Base-by-base conservation (phyloP, 1,140 invertebrate genomes). In the Bombus picipes region DNA sequence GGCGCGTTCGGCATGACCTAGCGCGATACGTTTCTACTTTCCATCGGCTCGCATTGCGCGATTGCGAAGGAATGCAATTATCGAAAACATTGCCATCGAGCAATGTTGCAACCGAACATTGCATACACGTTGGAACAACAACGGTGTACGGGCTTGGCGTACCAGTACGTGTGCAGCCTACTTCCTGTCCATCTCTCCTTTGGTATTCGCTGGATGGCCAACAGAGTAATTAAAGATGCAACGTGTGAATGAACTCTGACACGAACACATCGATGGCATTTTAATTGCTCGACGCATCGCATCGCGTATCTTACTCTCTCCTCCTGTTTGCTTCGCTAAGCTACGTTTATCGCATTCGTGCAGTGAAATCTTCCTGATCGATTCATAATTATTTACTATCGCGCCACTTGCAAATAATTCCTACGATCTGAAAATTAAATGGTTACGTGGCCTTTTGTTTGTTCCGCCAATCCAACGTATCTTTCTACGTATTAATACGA, bases 221-320 rank as follows among this genome's bases (percentile, higher is more conserved):
- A 37, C 28, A 32, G 25, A 43, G 77, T 66, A 79, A 87, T 83
- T 57, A 57, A 66, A 41, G 74, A 70, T 71, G 80, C 66, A 68
- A 3, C 39, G 43, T 41, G 32, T 70, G 75, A 81, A 73, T 70
- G 74, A 89, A 84, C 86, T 37, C 66, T 22, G 66, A 41, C 81
- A 65, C 22, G 76, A 83, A 41, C 43, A 34, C 72, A 28, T 25
- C 53, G 74, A 81, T 87, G 47, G 68, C 77, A 87, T 89, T 87
- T 87, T 89, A 89, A 89, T 89, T 53, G 73, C 80, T 72, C 59
- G 13, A 34, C 43, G 59, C 43, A 82, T 82, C 75, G 53, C 66
- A 15, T 81, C 66, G 76, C 37, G 47, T 37, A 37, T 37, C 66
- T 86, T 25, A 57, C 65, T 89, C 68, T 83, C 83, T 82, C 83